Percentiles rank a stretch among this genome's conserved stretches.
phyloP scores from a whole-genome alignment of 2,113 vertebrate genomes.

The Peromyscus leucopus region DNA sequence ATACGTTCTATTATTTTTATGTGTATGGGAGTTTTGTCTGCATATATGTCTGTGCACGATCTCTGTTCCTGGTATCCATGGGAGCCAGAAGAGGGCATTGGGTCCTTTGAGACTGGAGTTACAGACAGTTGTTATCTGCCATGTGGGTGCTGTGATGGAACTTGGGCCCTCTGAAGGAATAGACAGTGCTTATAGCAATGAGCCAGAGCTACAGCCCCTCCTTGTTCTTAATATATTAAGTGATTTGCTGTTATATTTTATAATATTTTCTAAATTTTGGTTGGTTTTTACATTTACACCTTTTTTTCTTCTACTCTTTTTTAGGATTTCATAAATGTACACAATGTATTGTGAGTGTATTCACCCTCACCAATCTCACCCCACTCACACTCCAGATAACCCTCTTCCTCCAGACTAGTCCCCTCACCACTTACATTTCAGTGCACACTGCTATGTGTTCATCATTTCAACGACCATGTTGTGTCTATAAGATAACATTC shows the following conservation, averaged over 20 bases:
- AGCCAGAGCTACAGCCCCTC: not conserved
- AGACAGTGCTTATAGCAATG: not conserved
- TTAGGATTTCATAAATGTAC: not conserved
- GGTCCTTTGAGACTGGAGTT: not conserved
- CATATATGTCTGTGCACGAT: not conserved
- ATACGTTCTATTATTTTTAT: not conserved
- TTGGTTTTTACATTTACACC: not conserved
- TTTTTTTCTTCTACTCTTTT: not conserved
- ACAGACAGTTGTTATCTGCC: too few species aligned
- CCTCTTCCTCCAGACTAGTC: not conserved
- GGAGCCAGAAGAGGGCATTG: not conserved
- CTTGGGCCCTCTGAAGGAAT: not conserved
- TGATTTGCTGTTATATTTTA: constrained; percentile 21
- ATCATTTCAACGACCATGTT: not conserved
- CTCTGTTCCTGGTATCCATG: not conserved
- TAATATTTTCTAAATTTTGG: not conserved
- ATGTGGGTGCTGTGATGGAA: not conserved
- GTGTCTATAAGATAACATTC: not conserved
- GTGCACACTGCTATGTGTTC: not conserved
- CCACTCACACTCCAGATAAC: not conserved
- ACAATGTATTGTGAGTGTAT: not conserved
- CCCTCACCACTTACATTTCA: not conserved
- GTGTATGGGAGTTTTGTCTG: not conserved
- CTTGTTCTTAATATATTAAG: not conserved
- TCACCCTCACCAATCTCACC: not conserved